These are phyloP conservation scores for Aphelinus certus DNA, from an alignment of 1,140 invertebrate genomes.

Conservation along the genomic window DNA sequence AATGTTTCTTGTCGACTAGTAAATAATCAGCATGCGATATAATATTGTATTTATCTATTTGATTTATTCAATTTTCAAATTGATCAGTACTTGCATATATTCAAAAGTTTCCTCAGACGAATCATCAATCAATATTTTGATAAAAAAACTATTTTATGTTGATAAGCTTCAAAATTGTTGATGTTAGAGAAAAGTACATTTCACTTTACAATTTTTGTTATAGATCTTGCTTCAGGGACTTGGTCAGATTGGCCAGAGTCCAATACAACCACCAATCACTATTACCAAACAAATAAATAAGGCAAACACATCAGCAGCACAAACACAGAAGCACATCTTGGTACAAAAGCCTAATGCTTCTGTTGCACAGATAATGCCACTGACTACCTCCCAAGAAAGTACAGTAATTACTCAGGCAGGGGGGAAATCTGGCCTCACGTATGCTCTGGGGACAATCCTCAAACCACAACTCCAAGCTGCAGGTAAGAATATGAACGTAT, in stretches of 20 bases:
- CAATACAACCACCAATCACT: slow-evolving; percentile 58
- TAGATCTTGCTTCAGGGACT: slow-evolving; percentile 59
- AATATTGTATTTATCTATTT: too few species aligned
- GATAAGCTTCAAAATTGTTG: too few species aligned
- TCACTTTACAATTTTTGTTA: background rate
- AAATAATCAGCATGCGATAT: too few species aligned
- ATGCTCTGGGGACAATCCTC: slow-evolving; percentile 45
- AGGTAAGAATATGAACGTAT: slow-evolving; percentile 46
- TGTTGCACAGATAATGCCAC: slow-evolving; percentile 60
- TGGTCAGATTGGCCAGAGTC: slow-evolving; percentile 48
- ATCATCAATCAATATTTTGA: too few species aligned
- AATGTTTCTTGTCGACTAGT: too few species aligned
- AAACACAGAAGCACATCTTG: slow-evolving; percentile 60
- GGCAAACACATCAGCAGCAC: slow-evolving; percentile 46
- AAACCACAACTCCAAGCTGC: slow-evolving; percentile 57
- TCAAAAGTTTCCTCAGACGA: too few species aligned
- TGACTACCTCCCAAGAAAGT: slow-evolving; percentile 53
- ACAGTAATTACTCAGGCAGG: slow-evolving; percentile 50
- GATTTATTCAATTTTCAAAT: too few species aligned
- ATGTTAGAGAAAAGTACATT: too few species aligned
- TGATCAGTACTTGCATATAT: too few species aligned
- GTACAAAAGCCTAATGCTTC: slow-evolving; percentile 59
- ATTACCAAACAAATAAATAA: slow-evolving; percentile 58
- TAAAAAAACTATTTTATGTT: too few species aligned
- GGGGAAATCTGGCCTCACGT: slow-evolving; percentile 51